A percentile compares a stretch with the other conserved stretches of the same genome.
Evolutionary conservation across 35 echinoderm and acorn worm genomes (phyloP).

Genomic region (Apostichopus californicus): DNA sequence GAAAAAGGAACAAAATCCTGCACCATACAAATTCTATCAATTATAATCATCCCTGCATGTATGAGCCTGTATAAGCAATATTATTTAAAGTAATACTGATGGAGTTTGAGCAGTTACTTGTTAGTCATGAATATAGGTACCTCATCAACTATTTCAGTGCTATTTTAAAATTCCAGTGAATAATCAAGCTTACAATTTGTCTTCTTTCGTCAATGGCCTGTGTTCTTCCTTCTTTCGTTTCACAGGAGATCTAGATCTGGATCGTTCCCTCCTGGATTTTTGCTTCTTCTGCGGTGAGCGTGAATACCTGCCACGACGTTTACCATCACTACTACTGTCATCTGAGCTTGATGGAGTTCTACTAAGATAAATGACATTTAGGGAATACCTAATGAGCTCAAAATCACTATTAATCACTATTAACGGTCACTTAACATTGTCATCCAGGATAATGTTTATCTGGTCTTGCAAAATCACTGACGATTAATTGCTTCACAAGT

Average conservation of each 20-base stretch:
- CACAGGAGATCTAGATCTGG: slow-evolving; percentile 22
- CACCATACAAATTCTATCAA: too few species aligned
- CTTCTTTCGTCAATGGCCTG: slow-evolving; percentile 28
- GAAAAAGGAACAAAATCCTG: too few species aligned
- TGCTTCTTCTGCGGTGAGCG: background rate
- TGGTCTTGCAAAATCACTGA: too few species aligned
- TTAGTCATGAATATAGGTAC: background rate
- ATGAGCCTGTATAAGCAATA: too few species aligned
- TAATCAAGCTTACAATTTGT: slow-evolving; percentile 3
- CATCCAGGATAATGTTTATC: too few species aligned
- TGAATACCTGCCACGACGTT: background rate
- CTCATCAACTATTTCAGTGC: background rate
- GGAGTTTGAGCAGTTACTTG: too few species aligned
- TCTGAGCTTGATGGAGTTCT: slow-evolving; percentile 33
- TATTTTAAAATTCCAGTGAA: background rate
- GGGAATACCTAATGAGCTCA: too few species aligned
- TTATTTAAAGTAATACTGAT: too few species aligned
- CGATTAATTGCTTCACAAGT: too few species aligned
- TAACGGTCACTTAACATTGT: too few species aligned
- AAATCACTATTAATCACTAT: too few species aligned
- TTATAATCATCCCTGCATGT: too few species aligned
- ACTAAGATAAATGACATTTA: background rate
- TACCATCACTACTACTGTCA: slow-evolving; percentile 29
- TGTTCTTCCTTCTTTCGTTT: background rate
- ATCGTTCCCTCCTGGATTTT: background rate